Base-by-base conservation (phyloP, 2,888 invertebrate genomes). In the Ametastegia equiseti region DNA sequence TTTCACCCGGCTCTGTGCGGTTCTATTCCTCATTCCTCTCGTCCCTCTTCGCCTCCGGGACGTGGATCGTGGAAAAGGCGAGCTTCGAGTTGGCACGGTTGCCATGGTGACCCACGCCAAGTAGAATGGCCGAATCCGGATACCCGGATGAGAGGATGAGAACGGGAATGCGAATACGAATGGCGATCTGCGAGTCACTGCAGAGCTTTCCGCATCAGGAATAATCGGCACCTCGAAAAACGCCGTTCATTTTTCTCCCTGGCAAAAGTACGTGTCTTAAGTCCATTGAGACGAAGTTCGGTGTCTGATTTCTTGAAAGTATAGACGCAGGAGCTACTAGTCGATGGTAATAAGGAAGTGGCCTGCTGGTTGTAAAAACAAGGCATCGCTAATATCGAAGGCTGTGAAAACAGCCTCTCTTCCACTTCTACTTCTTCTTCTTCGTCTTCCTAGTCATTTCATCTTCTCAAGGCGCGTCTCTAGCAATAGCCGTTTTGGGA, bases 341-440 rank as follows among this genome's bases (percentile, higher is more conserved):
- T 57, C 78, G n/a, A n/a, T 63, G 86, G 90, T 88, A 91, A 90
- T 90, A 91, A 91, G 91, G 91, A 91, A 91, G 91, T 90, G 87
- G 88, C 89, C 90, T 87, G 86, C 87, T 88, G 89, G 89, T 91
- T 91, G 88, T 88, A 90, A 91, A 90, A 91, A 91, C 89, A 90
- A 85, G 86, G 86, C 88, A 88, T 87, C 88, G 87, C 88, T 89
- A 89, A 91, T 91, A 90, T 91, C 88, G 88, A 86, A 86, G 88
- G 83, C 90, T 90, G 90, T 90, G 89, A 91, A 91, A 91, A 90
- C 89, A 90, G 84, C 33, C 9, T 71, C 47, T 45, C 67, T 13
- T 30, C 36, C 27, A 3, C 36, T 30, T 9, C 83, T 82, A 82
- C 73, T 60, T 79, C 75, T 19, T n/a, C 71, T 27, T 50, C 11